phyloP scores from a whole-genome alignment of 2,888 invertebrate species.

The Sinopyrophorus schimmeli region DNA sequence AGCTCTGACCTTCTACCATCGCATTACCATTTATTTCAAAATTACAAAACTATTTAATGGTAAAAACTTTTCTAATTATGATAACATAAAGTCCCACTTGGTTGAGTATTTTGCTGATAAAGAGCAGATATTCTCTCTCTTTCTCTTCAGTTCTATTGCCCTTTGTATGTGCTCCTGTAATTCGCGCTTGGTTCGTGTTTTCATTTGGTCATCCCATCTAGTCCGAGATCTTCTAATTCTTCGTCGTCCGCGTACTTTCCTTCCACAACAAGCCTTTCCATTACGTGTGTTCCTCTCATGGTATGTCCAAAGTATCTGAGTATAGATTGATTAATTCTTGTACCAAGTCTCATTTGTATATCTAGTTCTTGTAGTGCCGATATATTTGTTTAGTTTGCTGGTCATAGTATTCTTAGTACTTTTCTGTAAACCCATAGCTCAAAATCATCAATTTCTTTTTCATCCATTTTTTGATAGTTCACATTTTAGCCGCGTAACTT shows the following conservation, averaged over 20 bases:
- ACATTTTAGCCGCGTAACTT: neutral
- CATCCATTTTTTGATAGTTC: neutral
- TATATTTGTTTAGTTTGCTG: conserved; percentile 1
- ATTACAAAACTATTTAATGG: too few relatives aligned
- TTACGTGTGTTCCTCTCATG: neutral
- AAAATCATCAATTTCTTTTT: conserved; percentile 1
- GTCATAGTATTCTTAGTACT: neutral
- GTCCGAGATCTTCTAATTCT: neutral
- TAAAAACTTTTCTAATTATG: too few relatives aligned
- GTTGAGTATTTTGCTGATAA: too few relatives aligned
- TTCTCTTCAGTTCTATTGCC: too few relatives aligned
- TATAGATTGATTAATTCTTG: neutral
- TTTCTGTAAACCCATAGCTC: neutral
- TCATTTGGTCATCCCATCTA: conserved; percentile 1
- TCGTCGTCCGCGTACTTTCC: neutral
- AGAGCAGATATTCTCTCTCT: too few relatives aligned
- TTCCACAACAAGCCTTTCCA: conserved; percentile 3
- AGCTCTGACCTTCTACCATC: too few relatives aligned
- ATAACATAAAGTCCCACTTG: too few relatives aligned
- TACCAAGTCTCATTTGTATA: conserved; percentile 1
- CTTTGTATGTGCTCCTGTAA: neutral
- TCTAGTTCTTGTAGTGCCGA: too few relatives aligned
- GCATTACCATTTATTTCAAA: too few relatives aligned
- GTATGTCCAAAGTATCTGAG: conserved; percentile 1
- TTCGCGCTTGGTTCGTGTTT: neutral